Evolutionary conservation across 2,113 vertebrate genomes (phyloP).

Genomic region (Pollachius pollachius): DNA sequence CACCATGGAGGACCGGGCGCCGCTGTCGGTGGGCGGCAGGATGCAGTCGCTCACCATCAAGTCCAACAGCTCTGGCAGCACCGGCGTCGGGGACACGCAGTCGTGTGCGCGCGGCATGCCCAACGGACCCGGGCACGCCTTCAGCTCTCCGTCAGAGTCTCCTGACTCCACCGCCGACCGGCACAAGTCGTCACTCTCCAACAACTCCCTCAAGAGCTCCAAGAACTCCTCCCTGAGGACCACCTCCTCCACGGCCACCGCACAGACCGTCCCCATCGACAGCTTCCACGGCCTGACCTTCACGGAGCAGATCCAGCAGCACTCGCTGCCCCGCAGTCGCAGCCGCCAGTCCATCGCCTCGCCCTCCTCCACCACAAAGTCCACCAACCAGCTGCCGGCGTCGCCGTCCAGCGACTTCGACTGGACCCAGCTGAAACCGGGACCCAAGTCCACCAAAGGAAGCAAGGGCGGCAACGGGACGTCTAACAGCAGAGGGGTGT

Average conservation of each 20-base stretch:
- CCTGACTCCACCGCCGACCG: constrained; percentile 94
- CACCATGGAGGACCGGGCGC: constrained; percentile 90
- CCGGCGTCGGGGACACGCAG: constrained; percentile 85
- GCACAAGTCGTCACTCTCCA: constrained; percentile 93
- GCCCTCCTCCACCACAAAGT: constrained; percentile 90
- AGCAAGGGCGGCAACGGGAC: constrained; percentile 79
- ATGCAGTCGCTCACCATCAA: constrained; percentile 91
- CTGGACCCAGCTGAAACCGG: constrained; percentile 90
- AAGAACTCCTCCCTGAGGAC: constrained; percentile 95
- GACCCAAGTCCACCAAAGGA: constrained; percentile 84
- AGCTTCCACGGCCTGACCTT: constrained; percentile 91
- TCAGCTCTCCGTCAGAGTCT: constrained; percentile 95
- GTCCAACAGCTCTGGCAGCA: constrained; percentile 95
- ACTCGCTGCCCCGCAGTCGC: constrained; percentile 91
- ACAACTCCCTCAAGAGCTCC: constrained; percentile 95
- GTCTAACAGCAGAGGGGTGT: constrained; percentile 78
- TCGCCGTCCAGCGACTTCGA: constrained; percentile 91
- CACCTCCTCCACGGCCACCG: constrained; percentile 92
- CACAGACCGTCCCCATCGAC: constrained; percentile 95
- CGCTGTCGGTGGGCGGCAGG: constrained; percentile 81
- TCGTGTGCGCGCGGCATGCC: constrained; percentile 81
- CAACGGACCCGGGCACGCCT: constrained; percentile 89
- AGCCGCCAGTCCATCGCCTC: constrained; percentile 95
- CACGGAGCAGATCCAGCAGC: constrained; percentile 95
- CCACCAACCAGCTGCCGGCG: constrained; percentile 81